Evolutionary conservation across 1,140 invertebrate genomes (phyloP), one percentile per base, ranked within the genome.

Genomic region (Anoplophora glabripennis): DNA sequence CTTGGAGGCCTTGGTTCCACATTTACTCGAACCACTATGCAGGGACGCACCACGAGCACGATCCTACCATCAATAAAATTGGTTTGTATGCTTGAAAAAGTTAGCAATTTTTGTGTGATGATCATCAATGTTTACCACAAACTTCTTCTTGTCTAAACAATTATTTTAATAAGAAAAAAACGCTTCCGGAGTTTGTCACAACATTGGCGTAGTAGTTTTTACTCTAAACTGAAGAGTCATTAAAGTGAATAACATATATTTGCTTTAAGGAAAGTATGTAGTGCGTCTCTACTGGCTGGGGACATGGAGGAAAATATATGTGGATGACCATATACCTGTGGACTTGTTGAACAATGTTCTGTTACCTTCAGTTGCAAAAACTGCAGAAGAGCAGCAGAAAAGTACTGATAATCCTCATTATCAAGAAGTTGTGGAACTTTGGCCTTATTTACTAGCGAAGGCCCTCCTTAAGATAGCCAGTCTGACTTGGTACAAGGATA

Each of bases 1-100:
- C 60, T 1, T 75, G 73, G 73, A 64, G 61, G 61, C 69, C 70
- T 0, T 75, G 72, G 72, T 66, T 72, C 59, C 73, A 73, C 41
- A 57, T 75, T 41, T 75, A 75, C 35, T 70, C 70, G 1, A 57
- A 60, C 17, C 61, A 67, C 36, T 67, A 69, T 45, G 63, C 66
- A 14, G 63, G 57, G 8, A 68, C 67, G 54, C 65, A 59, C 14
- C 57, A 57, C 18, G 15, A 37, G n/a, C 47, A 49, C 47, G 9
- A n/a, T 21, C 47, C 47, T 4, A 36, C n/a, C n/a, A 34, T 49
- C n/a, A 49, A 49, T 35, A 35, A 49, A 8, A 35, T n/a, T 35
- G 47, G 47, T 49, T 49, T 34, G 47, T 49, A 49, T 49, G 0
- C 7, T 28, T 28, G 21, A 28, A 28, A 28, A 28, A 28, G n/a